phyloP scores from a whole-genome alignment of 2,113 vertebrate genomes.

The Falcunculus frontatus region DNA sequence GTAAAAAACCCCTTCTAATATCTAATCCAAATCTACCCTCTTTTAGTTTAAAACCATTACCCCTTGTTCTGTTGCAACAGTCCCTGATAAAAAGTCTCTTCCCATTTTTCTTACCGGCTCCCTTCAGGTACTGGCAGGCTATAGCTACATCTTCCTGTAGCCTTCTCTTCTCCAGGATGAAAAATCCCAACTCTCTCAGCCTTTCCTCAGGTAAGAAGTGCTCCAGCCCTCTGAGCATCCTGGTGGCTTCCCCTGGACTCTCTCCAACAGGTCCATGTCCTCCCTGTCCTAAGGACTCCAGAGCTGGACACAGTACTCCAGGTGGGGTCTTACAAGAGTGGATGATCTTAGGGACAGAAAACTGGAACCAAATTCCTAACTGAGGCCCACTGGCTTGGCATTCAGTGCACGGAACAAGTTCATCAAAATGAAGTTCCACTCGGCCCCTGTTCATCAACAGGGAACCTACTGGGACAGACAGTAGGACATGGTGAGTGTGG shows the following conservation, averaged over 20 bases:
- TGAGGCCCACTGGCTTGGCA: neutral
- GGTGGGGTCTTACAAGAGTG: neutral
- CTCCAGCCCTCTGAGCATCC: neutral
- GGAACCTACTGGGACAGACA: neutral
- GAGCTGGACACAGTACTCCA: neutral
- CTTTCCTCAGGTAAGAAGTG: neutral
- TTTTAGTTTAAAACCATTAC: neutral
- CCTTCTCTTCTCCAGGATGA: neutral
- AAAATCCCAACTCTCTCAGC: neutral
- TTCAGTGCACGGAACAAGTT: neutral
- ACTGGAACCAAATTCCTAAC: neutral
- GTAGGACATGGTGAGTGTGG: neutral
- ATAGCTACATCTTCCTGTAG: accelerated
- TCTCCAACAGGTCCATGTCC: neutral
- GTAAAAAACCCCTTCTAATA: neutral
- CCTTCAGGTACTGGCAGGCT: neutral
- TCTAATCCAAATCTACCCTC: neutral
- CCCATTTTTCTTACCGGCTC: neutral
- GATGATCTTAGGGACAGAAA: neutral
- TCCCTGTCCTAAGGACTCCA: neutral
- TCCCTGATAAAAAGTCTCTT: neutral
- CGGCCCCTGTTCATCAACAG: neutral
- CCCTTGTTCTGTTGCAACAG: neutral
- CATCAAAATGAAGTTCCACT: neutral
- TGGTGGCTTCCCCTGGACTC: neutral